Evolutionary conservation across 2,888 invertebrate genomes (phyloP).

Genomic region (Beris chalybata): DNA sequence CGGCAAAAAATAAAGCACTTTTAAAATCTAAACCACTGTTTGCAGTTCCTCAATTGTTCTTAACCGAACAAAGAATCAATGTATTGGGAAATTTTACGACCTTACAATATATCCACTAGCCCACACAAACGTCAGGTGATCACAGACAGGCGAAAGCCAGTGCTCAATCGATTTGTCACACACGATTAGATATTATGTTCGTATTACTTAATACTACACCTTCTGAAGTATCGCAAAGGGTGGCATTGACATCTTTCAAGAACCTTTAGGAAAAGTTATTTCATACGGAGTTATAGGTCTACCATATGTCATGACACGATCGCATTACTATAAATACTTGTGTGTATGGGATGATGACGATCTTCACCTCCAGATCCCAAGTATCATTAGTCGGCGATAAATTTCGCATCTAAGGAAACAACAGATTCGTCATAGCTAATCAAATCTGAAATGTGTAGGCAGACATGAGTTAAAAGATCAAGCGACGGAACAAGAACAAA

Average conservation of each 20-base stretch:
- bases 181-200: conserved; percentile 35
- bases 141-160: conserved; percentile 26
- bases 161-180: conserved; percentile 36
- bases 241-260: not conserved
- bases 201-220: not conserved
- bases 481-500: conserved; percentile 1
- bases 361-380: conserved; percentile 23
- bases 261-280: not conserved
- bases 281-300: not conserved
- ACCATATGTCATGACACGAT: no score
- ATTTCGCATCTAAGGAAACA: conserved; percentile 38
- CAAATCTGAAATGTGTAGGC: conserved; percentile 30
- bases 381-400: conserved; percentile 35
- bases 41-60: no score
- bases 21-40: no score
- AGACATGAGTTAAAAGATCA: conserved; percentile 9
- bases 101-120: not conserved
- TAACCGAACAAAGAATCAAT: no score
- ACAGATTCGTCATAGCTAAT: conserved; percentile 36
- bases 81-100: no score
- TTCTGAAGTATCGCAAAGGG: not conserved
- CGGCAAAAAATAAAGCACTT: no score
- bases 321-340: no score
- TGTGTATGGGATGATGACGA: not conserved
- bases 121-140: conserved; percentile 2